Evolutionary conservation across 2,888 invertebrate genomes (phyloP), one percentile per base, ranked within the genome.

Genomic region (Zonitis immaculata): DNA sequence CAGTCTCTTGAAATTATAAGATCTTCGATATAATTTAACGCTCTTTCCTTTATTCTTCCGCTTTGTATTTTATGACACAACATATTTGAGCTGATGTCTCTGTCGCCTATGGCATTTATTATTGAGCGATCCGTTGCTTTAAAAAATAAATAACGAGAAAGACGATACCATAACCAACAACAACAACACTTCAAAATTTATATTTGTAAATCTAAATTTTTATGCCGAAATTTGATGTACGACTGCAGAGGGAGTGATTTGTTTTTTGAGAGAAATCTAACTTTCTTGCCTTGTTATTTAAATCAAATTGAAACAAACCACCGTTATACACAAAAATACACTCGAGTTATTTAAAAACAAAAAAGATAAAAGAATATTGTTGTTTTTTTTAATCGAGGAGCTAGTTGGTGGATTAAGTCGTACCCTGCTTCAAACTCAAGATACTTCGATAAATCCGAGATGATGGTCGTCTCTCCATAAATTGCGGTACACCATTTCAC

Each of bases 161-260:
- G 44, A 44, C 27, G 44, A 27, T 35, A 44, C 14, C 26, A n/a
- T 11, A 44, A n/a, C 27, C 22, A 26, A 28, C 8, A 26, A 14
- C 44, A 14, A 58, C 63, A 52, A 55, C 57, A 61, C 60, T 63
- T 53, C 57, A 63, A 62, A 62, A 64, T 53, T 65, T 63, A 60
- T 61, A 56, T n/a, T 56, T 53, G 52, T 49, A 58, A 63, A 63
- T 63, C 62, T 60, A 61, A 63, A 63, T 58, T 64, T 61, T 60
- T 52, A 60, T 57, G 56, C 53, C 56, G 54, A 58, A 61, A 63
- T 57, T 58, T 64, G 63, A 64, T 63, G 56, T 58, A 64, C 61
- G 44, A 49, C 25, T 58, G 61, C 55, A 56, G 60, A 39, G 39
- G 51, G 50, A 54, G 57, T 58, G 60, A 64, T 64, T 62, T 64